Evolutionary conservation across 2,888 invertebrate genomes (phyloP).

Genomic region (Andrena chrysosceles): DNA sequence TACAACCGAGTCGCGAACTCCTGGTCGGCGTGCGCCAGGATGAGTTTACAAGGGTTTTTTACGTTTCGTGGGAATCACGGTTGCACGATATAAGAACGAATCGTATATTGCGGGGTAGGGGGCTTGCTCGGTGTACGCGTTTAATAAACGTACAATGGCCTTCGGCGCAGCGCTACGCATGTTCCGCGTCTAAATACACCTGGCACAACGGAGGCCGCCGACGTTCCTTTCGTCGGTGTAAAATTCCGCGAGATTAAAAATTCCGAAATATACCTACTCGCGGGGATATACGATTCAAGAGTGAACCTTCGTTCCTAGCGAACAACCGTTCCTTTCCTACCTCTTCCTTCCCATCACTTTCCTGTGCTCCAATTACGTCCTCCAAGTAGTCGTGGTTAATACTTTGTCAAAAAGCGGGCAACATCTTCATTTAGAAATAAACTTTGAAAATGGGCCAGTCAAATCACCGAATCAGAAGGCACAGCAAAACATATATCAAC

Average conservation of each 20-base stretch:
- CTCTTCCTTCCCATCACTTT: not conserved
- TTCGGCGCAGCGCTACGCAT: constrained; percentile 49
- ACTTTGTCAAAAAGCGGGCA: constrained; percentile 12
- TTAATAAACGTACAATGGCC: constrained; percentile 72
- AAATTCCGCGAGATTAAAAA: constrained; percentile 81
- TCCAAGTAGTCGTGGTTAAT: constrained; percentile 43
- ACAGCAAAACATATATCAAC: no score
- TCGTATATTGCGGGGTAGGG: constrained; percentile 38
- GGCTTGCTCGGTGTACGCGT: constrained; percentile 47
- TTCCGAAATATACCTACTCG: constrained; percentile 74
- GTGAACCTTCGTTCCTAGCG: constrained; percentile 20
- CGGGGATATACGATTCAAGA: constrained; percentile 56
- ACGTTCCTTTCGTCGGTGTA: constrained; percentile 65
- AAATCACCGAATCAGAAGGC: not conserved
- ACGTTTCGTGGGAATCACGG: constrained; percentile 57
- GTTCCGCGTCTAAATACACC: constrained; percentile 50
- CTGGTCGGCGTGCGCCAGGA: constrained; percentile 5
- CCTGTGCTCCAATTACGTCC: constrained; percentile 45
- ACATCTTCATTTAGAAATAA: not conserved
- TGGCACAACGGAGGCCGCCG: constrained; percentile 31
- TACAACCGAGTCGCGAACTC: constrained; percentile 10
- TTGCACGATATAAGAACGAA: constrained; percentile 54
- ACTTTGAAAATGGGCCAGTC: not conserved
- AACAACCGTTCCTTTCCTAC: constrained; percentile 25
- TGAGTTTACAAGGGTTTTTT: constrained; percentile 43